phyloP scores from a whole-genome alignment of 2,113 vertebrate genomes.

The Tympanuchus pallidicinctus region DNA sequence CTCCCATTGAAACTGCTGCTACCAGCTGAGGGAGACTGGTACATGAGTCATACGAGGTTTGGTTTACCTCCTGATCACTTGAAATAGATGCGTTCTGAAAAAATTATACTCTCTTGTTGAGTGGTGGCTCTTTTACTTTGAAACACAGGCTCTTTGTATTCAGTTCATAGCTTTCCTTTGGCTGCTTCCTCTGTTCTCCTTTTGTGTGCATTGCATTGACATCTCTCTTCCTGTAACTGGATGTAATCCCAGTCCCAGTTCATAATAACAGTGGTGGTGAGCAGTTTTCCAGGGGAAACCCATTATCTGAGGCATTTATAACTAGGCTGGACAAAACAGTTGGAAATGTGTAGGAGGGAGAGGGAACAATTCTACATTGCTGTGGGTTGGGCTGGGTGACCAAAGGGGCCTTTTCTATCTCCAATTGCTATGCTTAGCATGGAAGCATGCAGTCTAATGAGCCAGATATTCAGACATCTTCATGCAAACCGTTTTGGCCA shows the following conservation, averaged over 20 bases:
- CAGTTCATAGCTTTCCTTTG: conserved; percentile 2
- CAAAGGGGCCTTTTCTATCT: not conserved
- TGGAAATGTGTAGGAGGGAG: not conserved
- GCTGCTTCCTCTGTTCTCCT: not conserved
- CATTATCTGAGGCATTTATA: conserved; percentile 30
- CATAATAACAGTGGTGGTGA: conserved; percentile 6
- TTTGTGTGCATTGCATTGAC: not conserved
- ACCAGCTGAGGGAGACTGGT: not conserved
- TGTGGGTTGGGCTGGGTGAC: not conserved
- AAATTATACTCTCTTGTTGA: not conserved
- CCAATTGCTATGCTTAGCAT: conserved; percentile 42
- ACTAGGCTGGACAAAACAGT: not conserved
- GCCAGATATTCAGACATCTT: conserved; percentile 64
- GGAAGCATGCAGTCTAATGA: conserved; percentile 31
- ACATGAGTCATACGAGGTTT: not conserved
- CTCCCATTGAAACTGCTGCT: not conserved
- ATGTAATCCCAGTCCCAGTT: conserved; percentile 18
- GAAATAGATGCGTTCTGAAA: not conserved
- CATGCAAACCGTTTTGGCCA: conserved; percentile 50
- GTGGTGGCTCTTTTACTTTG: not conserved
- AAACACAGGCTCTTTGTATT: conserved; percentile 10
- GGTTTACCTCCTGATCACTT: not conserved
- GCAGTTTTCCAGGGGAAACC: not conserved
- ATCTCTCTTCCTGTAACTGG: conserved; percentile 28
- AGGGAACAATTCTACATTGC: conserved; percentile 16